Conservation (phyloP, 2,113 vertebrate genomes). For the Physeter macrocephalus region DNA sequence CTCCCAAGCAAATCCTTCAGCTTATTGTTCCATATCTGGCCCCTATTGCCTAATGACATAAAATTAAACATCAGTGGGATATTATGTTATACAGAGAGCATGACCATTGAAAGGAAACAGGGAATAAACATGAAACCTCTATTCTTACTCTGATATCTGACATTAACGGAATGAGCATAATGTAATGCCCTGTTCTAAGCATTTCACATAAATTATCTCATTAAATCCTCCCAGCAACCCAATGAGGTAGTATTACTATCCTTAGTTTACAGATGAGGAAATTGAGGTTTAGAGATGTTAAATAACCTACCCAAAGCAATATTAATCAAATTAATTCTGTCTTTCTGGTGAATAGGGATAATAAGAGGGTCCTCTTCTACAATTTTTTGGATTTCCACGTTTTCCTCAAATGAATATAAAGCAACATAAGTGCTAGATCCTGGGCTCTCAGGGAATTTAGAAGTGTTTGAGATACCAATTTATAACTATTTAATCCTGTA, state of each 20-base stretch:
- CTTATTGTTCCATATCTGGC: neutral
- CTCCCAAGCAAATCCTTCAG: neutral
- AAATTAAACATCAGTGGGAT: neutral
- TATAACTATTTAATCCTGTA: neutral
- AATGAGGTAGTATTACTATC: neutral
- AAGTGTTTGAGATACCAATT: neutral
- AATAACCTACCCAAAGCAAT: neutral
- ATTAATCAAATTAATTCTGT: neutral
- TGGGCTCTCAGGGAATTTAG: neutral
- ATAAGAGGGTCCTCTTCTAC: neutral
- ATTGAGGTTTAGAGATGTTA: neutral
- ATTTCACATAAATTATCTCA: neutral
- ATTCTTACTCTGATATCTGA: neutral
- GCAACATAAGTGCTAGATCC: neutral
- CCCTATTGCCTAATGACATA: neutral
- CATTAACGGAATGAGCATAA: neutral
- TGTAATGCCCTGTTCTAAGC: neutral
- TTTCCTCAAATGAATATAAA: neutral
- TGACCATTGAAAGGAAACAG: neutral
- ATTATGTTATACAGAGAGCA: neutral
- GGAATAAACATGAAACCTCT: neutral
- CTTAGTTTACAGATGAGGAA: neutral
- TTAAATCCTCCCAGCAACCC: neutral
- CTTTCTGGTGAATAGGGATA: neutral
- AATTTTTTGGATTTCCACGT: neutral